phyloP scores from a whole-genome alignment of 2,797 vertebrate species.

The Ispidina picta region DNA sequence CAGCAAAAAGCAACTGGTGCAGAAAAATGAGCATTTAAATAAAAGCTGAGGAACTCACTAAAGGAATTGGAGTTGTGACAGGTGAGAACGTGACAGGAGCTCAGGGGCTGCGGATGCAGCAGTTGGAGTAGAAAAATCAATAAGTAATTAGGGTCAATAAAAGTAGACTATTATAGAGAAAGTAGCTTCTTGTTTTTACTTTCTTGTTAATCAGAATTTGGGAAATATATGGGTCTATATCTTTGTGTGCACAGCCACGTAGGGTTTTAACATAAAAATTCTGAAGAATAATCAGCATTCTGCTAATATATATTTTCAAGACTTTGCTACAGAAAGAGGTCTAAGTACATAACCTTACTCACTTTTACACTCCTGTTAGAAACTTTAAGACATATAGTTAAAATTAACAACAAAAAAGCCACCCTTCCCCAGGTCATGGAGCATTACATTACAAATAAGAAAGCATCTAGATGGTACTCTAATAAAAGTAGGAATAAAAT shows the following conservation, averaged over 20 bases:
- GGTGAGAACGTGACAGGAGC: background rate
- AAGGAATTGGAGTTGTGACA: background rate
- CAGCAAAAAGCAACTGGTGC: background rate
- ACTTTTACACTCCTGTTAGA: background rate
- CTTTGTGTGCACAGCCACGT: rapidly evolving
- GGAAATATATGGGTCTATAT: background rate
- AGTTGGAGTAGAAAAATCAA: background rate
- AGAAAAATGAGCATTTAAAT: background rate
- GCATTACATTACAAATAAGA: background rate
- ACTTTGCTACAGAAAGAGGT: background rate
- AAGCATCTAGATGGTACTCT: background rate
- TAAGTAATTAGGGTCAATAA: background rate
- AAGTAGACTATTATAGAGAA: background rate
- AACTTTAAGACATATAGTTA: background rate
- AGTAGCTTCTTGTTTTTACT: background rate
- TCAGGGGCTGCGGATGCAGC: background rate
- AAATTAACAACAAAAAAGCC: background rate
- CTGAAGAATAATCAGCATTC: background rate
- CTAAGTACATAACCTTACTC: background rate
- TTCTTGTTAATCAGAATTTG: background rate
- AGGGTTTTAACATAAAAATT: background rate
- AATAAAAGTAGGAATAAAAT: background rate
- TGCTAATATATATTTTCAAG: background rate
- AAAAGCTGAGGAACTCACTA: background rate
- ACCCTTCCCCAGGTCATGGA: background rate